Conservation (phyloP, 1,140 invertebrate species). For the Glomeris maerens region DNA sequence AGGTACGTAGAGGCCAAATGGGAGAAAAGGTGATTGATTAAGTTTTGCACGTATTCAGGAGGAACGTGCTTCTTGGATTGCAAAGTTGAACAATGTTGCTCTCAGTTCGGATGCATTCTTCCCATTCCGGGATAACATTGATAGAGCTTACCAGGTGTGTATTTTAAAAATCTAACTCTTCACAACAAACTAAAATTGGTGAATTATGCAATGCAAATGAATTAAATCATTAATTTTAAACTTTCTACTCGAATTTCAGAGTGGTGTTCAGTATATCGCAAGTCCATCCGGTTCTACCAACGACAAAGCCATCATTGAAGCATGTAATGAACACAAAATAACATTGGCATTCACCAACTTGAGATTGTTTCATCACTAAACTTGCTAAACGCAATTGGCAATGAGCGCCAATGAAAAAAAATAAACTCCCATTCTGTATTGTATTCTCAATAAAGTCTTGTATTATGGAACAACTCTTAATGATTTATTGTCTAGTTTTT, state of each 20-base stretch:
- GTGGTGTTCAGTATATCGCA: constrained; percentile 82
- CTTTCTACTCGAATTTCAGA: constrained; percentile 44
- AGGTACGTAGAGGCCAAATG: constrained; percentile 27
- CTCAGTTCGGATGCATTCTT: constrained; percentile 98
- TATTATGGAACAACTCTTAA: no score
- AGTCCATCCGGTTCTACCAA: constrained; percentile 88
- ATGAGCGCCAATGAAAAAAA: no score
- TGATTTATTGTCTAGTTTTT: no score
- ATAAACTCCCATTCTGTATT: no score
- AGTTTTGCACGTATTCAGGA: constrained; percentile 20
- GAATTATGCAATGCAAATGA: neutral
- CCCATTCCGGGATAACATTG: constrained; percentile 94
- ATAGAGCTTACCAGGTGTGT: constrained; percentile 71
- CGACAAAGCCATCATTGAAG: constrained; percentile 74
- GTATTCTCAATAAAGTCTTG: no score
- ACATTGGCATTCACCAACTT: constrained; percentile 77
- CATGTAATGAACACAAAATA: constrained; percentile 85
- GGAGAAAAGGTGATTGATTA: neutral
- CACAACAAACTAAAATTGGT: neutral
- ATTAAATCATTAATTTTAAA: constrained; percentile 1
- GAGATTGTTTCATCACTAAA: constrained; percentile 88
- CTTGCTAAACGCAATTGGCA: no score
- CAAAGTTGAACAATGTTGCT: constrained; percentile 63
- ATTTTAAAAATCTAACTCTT: neutral
- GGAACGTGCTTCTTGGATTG: constrained; percentile 66